These are phyloP conservation scores for Siderastrea siderea DNA, from an alignment of 92 coral and sea anemone genomes.

Conservation along the genomic window DNA sequence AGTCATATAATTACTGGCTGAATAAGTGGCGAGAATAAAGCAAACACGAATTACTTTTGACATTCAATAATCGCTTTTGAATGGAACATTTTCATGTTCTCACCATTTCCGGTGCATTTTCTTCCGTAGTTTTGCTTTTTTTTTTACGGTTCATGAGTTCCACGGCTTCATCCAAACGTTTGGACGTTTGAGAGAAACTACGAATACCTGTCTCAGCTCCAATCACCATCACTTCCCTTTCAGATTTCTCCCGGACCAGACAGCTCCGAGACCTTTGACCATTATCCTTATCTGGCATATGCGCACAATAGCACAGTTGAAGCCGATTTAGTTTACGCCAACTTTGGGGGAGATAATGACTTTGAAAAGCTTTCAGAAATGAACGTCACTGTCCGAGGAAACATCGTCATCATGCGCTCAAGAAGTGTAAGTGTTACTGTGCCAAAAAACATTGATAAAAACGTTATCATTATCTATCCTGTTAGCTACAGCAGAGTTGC, in stretches of 20 bases:
- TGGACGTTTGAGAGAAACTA: neutral
- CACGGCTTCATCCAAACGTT: too few species aligned
- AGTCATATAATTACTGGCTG: too few species aligned
- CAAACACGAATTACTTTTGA: too few species aligned
- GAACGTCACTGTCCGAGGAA: conserved; percentile 79
- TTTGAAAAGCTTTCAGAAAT: conserved; percentile 64
- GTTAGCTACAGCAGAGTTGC: too few species aligned
- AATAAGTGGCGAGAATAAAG: too few species aligned
- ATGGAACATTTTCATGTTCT: too few species aligned
- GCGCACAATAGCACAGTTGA: conserved; percentile 84
- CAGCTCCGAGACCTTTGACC: conserved; percentile 57
- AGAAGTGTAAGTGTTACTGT: conserved; percentile 66
- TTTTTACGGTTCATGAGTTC: too few species aligned
- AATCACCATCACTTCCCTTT: neutral
- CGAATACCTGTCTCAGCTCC: neutral
- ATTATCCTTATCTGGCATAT: conserved; percentile 88
- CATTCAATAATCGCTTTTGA: too few species aligned
- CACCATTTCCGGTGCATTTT: too few species aligned
- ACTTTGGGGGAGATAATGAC: conserved; percentile 79
- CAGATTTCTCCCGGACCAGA: conserved; percentile 65
- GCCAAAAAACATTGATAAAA: neutral
- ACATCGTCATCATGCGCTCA: conserved; percentile 82
- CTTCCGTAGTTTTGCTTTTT: too few species aligned
- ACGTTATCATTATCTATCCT: neutral
- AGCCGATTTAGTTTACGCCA: conserved; percentile 91